phyloP scores from a whole-genome alignment of 2,888 invertebrate species.

The Perdita meconis region DNA sequence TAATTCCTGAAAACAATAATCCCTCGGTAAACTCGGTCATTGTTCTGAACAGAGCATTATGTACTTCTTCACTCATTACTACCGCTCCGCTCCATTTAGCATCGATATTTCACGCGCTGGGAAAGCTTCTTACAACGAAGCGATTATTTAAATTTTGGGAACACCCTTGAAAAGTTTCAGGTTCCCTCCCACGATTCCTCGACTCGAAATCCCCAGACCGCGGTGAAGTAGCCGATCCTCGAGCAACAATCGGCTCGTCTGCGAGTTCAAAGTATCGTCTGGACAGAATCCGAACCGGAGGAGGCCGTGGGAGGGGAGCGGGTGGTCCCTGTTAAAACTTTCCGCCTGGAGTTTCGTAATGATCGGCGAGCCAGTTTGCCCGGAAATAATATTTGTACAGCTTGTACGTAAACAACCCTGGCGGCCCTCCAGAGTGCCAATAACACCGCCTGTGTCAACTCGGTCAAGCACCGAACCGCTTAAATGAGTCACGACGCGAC shows the following conservation, averaged over 20 bases:
- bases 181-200: constrained; percentile 1
- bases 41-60: too few relatives aligned
- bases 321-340: constrained; percentile 68
- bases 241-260: constrained; percentile 46
- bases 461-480: constrained; percentile 74
- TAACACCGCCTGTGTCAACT: constrained; percentile 80
- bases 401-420: constrained; percentile 78
- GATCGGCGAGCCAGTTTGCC: constrained; percentile 76
- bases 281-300: constrained; percentile 34
- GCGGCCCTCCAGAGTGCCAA: constrained; percentile 76
- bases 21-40: too few relatives aligned
- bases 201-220: constrained; percentile 18
- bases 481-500: constrained; percentile 73
- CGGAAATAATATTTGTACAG: constrained; percentile 82
- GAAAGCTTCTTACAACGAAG: background rate
- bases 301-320: constrained; percentile 11
- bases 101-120: background rate
- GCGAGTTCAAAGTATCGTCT: constrained; percentile 58
- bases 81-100: background rate
- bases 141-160: background rate
- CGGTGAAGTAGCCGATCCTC: constrained; percentile 23
- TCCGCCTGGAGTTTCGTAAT: constrained; percentile 74
- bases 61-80: background rate
- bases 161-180: background rate
- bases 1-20: too few relatives aligned